Conservation (phyloP, 2,888 invertebrate species). For the Hydroisotoma schaefferi region DNA sequence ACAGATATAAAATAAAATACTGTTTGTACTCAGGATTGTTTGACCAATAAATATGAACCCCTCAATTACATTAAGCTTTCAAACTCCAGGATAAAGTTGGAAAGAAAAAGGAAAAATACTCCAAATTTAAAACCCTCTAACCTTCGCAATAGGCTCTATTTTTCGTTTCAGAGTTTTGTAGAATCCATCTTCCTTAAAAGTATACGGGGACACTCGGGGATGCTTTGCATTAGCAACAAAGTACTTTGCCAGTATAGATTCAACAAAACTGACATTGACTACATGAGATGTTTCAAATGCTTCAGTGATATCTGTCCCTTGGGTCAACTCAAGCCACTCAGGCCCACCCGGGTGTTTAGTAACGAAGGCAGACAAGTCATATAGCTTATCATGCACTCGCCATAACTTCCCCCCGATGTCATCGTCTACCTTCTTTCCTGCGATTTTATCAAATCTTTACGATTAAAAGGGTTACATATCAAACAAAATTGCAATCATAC, state of each 20-base stretch:
- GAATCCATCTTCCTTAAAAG: conserved; percentile 49
- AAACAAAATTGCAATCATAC: no score
- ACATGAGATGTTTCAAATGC: conserved; percentile 51
- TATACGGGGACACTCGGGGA: conserved; percentile 49
- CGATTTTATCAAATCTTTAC: no score
- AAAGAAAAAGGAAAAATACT: not conserved
- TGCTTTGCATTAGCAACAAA: conserved; percentile 38
- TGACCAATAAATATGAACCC: no score
- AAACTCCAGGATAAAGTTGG: not conserved
- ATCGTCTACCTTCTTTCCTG: conserved; percentile 52
- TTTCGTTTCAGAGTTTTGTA: conserved; percentile 47
- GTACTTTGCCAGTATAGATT: conserved; percentile 43
- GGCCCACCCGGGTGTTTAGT: conserved; percentile 79
- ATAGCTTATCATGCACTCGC: conserved; percentile 72
- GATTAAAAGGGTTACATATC: not conserved
- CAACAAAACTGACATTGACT: conserved; percentile 24
- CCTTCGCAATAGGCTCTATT: conserved; percentile 38
- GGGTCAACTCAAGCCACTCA: conserved; percentile 62
- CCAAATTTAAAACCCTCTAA: conserved; percentile 9
- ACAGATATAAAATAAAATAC: not conserved
- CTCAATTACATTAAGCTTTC: not conserved
- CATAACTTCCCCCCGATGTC: conserved; percentile 75
- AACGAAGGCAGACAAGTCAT: conserved; percentile 77
- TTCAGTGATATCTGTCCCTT: conserved; percentile 51
- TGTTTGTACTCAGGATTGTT: no score